Conservation (phyloP, 2,797 vertebrate species). For the Siniperca scherzeri region DNA sequence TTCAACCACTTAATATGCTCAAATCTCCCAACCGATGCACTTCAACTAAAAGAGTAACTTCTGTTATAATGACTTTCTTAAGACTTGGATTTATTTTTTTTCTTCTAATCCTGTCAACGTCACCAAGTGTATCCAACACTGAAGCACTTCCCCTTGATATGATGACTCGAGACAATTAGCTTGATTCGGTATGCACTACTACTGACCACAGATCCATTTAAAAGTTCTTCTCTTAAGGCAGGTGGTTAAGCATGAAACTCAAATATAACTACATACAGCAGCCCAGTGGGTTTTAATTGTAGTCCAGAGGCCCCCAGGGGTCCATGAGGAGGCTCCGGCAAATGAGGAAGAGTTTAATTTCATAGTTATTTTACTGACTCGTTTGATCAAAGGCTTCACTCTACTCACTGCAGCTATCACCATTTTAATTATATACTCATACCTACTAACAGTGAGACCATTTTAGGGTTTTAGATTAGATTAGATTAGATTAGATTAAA, state of each 20-base stretch:
- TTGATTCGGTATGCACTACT: constrained; percentile 59
- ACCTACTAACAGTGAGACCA: neutral
- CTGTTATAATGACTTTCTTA: constrained; percentile 39
- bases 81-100: constrained; percentile 10
- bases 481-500: no score
- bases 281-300: constrained; percentile 11
- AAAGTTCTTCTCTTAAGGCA: constrained; percentile 41
- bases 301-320: constrained; percentile 5
- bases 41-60: neutral
- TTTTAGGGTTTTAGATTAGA: no score
- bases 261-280: neutral
- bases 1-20: constrained; percentile 1
- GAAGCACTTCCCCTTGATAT: constrained; percentile 8
- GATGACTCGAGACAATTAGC: constrained; percentile 60
- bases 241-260: constrained; percentile 32
- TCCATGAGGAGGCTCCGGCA: neutral
- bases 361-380: constrained; percentile 52
- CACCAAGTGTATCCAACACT: constrained; percentile 8
- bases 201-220: constrained; percentile 38
- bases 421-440: neutral
- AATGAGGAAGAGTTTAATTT: constrained; percentile 52
- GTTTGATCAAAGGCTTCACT: constrained; percentile 46
- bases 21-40: neutral
- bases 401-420: neutral
- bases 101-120: constrained; percentile 52